Conservation (phyloP, 2,113 vertebrate species). For the Sminthopsis crassicaudata region DNA sequence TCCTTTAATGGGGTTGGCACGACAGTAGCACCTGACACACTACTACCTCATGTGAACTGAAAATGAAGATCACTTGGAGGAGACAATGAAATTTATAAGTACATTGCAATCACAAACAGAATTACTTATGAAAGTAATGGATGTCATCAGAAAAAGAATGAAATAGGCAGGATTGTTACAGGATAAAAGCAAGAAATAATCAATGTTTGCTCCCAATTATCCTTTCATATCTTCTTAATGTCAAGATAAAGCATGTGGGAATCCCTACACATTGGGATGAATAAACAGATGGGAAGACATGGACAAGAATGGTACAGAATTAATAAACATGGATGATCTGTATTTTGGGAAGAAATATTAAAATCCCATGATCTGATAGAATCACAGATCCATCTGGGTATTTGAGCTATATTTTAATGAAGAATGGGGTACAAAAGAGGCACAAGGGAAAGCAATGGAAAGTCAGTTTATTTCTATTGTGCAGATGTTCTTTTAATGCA, state of each 20-base stretch:
- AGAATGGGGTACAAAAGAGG: background rate
- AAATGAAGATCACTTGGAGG: background rate
- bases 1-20: background rate
- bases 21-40: background rate
- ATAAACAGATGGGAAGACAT: background rate
- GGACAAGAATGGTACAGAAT: background rate
- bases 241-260: background rate
- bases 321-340: background rate
- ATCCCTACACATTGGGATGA: background rate
- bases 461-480: background rate
- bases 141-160: background rate
- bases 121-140: background rate
- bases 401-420: background rate
- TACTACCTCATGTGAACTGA: background rate
- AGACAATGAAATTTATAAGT: background rate
- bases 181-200: background rate
- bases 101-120: background rate
- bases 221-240: background rate
- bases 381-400: background rate
- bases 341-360: background rate
- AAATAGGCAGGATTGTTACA: background rate
- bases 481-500: background rate
- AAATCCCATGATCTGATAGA: background rate
- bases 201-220: background rate
- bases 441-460: background rate